phyloP scores from a whole-genome alignment of 1,140 invertebrate species.

The Aricia agestis region DNA sequence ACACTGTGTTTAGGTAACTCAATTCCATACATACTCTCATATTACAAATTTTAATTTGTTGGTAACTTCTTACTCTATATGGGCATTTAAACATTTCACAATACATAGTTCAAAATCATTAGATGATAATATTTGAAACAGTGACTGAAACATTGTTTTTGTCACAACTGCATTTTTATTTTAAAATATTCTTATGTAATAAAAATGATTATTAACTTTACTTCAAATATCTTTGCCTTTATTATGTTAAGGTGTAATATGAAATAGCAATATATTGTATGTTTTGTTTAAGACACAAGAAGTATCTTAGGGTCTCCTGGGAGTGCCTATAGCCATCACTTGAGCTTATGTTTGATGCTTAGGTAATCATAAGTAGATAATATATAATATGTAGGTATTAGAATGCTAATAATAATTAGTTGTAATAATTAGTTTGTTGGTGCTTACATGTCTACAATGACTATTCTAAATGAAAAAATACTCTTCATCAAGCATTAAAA shows the following conservation, averaged over 20 bases:
- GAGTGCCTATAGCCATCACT: slow-evolving; percentile 6
- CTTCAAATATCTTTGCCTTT: too few species aligned
- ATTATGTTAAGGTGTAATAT: not conserved
- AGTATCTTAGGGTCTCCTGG: slow-evolving; percentile 8
- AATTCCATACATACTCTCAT: too few species aligned
- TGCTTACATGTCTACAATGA: slow-evolving; percentile 4
- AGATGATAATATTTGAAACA: not conserved
- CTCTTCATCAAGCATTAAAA: not conserved
- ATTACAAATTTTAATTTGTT: not conserved
- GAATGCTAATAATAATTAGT: slow-evolving; percentile 8
- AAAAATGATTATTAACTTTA: too few species aligned
- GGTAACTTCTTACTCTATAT: not conserved
- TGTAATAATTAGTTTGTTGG: slow-evolving; percentile 8
- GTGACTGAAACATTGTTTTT: not conserved
- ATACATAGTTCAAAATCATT: not conserved
- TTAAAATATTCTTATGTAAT: too few species aligned
- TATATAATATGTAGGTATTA: not conserved
- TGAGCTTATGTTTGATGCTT: slow-evolving; percentile 7
- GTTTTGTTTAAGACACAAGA: slow-evolving; percentile 1
- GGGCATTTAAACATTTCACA: not conserved
- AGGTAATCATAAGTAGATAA: not conserved
- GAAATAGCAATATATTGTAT: not conserved
- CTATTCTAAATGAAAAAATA: slow-evolving; percentile 4
- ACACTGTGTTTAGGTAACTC: not conserved
- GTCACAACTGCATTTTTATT: not conserved